phyloP scores from a whole-genome alignment of 2,888 invertebrate species.

The Morpho deidamia region DNA sequence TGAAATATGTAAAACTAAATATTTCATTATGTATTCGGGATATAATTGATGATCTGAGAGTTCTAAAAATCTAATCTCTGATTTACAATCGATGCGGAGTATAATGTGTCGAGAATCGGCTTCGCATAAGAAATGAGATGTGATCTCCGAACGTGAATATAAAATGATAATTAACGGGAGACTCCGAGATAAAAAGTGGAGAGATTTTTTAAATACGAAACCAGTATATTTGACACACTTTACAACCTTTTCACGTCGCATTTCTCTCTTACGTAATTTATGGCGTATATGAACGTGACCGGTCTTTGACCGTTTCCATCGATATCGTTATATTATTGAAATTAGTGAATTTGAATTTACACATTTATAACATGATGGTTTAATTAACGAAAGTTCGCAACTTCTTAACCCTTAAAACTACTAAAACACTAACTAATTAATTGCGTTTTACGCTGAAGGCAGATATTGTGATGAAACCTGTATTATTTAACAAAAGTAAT shows the following conservation, averaged over 20 bases:
- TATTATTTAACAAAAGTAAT: too few relatives aligned
- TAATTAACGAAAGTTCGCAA: too few relatives aligned
- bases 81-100: conserved; percentile 3
- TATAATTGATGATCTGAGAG: too few relatives aligned
- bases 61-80: neutral
- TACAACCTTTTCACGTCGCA: conserved; percentile 22
- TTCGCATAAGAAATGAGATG: conserved; percentile 13
- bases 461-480: too few relatives aligned
- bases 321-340: conserved; percentile 3
- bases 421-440: too few relatives aligned
- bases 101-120: conserved; percentile 3
- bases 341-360: too few relatives aligned
- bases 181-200: conserved; percentile 22
- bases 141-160: conserved; percentile 12
- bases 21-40: too few relatives aligned
- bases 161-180: conserved; percentile 19
- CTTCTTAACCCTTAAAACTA: too few relatives aligned
- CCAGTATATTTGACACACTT: conserved; percentile 31
- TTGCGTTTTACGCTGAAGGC: too few relatives aligned
- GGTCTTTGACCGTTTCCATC: neutral
- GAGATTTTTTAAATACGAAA: conserved; percentile 28
- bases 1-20: too few relatives aligned
- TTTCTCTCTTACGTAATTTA: conserved; percentile 26
- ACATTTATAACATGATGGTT: too few relatives aligned
- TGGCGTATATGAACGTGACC: neutral